phyloP scores from a whole-genome alignment of 2,113 vertebrate species.

The Barbus barbus region DNA sequence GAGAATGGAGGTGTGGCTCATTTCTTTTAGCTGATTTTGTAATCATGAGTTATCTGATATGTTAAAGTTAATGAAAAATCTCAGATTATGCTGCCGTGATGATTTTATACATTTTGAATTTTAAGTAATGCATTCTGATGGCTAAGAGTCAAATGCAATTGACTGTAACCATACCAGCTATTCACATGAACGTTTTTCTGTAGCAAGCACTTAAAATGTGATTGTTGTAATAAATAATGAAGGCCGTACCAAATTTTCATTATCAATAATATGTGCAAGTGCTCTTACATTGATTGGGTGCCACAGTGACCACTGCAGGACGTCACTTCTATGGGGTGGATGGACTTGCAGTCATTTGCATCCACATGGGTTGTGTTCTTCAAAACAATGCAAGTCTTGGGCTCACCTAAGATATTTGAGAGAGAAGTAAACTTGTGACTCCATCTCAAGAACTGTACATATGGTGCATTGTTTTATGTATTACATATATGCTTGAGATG shows the following conservation, averaged over 20 bases:
- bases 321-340: slow-evolving; percentile 68
- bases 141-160: not conserved
- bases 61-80: too few species aligned
- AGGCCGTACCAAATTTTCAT: not conserved
- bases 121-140: not conserved
- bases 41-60: not conserved
- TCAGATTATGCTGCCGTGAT: not conserved
- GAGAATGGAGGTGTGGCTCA: too few species aligned
- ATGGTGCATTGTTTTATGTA: not conserved
- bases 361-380: slow-evolving; percentile 69
- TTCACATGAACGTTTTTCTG: not conserved
- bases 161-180: not conserved
- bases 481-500: not conserved
- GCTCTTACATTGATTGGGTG: slow-evolving; percentile 80
- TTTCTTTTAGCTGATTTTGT: too few species aligned
- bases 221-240: not conserved
- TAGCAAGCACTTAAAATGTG: not conserved
- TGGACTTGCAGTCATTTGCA: slow-evolving; percentile 71
- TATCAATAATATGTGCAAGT: not conserved
- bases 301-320: slow-evolving; percentile 84
- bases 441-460: not conserved
- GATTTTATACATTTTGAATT: not conserved
- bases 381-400: slow-evolving; percentile 68
- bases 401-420: slow-evolving; percentile 59
- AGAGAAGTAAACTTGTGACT: not conserved